A percentile compares a stretch with the other conserved stretches of the same genome.
phyloP scores from a whole-genome alignment of 2,888 invertebrate genomes.

The Acleris sparsana region DNA sequence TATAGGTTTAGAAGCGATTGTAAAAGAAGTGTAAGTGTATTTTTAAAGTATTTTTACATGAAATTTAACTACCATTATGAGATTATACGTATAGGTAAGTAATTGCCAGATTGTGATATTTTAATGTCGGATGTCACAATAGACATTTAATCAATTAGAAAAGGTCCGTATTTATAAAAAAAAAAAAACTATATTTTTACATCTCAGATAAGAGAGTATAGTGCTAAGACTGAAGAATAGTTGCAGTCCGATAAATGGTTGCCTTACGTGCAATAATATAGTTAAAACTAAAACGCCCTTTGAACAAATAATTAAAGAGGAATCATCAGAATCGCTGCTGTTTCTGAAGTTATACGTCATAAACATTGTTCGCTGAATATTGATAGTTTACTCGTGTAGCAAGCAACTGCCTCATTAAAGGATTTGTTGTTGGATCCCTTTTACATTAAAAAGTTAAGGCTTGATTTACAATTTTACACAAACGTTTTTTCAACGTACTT shows the following conservation, averaged over 20 bases:
- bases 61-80: constrained; percentile 1
- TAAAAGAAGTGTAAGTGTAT: background rate
- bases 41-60: background rate
- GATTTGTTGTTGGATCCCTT: constrained; percentile 3
- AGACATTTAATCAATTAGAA: background rate
- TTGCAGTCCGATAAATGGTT: too few species aligned
- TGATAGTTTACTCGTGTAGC: background rate
- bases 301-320: too few species aligned
- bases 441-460: background rate
- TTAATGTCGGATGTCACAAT: constrained; percentile 1
- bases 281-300: too few species aligned
- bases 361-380: too few species aligned
- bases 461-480: too few species aligned
- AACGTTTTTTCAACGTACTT: too few species aligned
- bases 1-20: constrained; percentile 5
- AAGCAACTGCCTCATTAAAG: background rate
- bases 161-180: too few species aligned
- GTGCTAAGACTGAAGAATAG: too few species aligned
- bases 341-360: too few species aligned
- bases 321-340: too few species aligned
- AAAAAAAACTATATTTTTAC: background rate
- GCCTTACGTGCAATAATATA: too few species aligned
- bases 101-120: constrained; percentile 34
- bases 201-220: background rate
- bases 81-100: constrained; percentile 9